phyloP scores from a whole-genome alignment of 2,888 invertebrate genomes.

The Amitus sp. region DNA sequence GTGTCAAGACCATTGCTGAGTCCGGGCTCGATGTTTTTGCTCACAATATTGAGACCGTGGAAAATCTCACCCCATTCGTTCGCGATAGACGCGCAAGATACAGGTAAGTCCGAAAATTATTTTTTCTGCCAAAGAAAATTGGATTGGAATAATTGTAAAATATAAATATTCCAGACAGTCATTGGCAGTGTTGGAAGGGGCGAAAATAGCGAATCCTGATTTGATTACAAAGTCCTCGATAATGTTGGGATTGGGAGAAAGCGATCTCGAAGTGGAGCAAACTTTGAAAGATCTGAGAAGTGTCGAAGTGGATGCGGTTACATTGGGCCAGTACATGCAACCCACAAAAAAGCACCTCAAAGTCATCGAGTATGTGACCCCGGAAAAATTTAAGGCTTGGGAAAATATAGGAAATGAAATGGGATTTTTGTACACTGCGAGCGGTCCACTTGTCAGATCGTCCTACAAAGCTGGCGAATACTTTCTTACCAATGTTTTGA shows the following conservation, averaged over 20 bases:
- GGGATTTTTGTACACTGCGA: slow-evolving; percentile 96
- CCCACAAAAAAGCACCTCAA: slow-evolving; percentile 96
- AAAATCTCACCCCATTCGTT: slow-evolving; percentile 88
- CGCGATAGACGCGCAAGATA: slow-evolving; percentile 94
- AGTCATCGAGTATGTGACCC: slow-evolving; percentile 96
- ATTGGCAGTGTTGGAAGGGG: slow-evolving; percentile 81
- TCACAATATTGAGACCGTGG: slow-evolving; percentile 98
- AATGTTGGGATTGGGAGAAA: slow-evolving; percentile 96
- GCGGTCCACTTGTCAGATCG: slow-evolving; percentile 95
- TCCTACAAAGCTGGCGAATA: slow-evolving; percentile 99
- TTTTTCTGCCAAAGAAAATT: no score
- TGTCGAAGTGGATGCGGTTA: slow-evolving; percentile 92
- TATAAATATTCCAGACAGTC: slow-evolving; percentile 75
- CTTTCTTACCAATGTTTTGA: slow-evolving; percentile 84
- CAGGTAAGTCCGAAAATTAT: slow-evolving; percentile 64
- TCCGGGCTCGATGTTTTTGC: slow-evolving; percentile 96
- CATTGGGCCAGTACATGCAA: slow-evolving; percentile 99
- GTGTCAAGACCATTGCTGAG: slow-evolving; percentile 79
- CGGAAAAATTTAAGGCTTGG: slow-evolving; percentile 91
- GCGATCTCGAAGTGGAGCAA: slow-evolving; percentile 85
- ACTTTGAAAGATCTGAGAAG: slow-evolving; percentile 86
- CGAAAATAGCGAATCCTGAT: slow-evolving; percentile 82
- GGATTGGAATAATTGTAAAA: no score
- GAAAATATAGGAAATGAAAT: slow-evolving; percentile 81
- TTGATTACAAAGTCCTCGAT: slow-evolving; percentile 97